phyloP scores from a whole-genome alignment of 2,113 vertebrate species.

The Sardina pilchardus region DNA sequence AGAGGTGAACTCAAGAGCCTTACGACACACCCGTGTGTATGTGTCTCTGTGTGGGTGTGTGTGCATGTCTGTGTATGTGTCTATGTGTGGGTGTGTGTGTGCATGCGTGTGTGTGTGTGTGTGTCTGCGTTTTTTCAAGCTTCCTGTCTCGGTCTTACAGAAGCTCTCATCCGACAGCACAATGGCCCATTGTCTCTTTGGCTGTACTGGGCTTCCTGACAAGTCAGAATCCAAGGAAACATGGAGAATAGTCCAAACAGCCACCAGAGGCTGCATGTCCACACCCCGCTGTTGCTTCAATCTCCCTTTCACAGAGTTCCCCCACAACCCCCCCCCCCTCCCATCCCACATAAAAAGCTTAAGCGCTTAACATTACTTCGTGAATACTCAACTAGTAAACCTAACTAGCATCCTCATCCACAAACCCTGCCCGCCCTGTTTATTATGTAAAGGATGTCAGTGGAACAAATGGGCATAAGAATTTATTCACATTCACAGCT shows the following conservation, averaged over 20 bases:
- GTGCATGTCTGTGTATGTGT: background rate
- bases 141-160: conserved; percentile 47
- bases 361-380: background rate
- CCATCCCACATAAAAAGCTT: background rate
- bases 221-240: conserved; percentile 53
- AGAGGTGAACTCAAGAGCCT: conserved; percentile 24
- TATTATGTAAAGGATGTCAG: background rate
- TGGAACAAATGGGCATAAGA: background rate
- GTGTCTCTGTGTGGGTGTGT: background rate
- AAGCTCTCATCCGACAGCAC: conserved; percentile 45
- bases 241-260: conserved; percentile 33
- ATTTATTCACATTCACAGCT: background rate
- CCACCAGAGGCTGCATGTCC: background rate
- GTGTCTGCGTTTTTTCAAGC: conserved; percentile 21
- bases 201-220: conserved; percentile 57
- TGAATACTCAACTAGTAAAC: background rate
- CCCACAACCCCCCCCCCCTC: too few relatives aligned
- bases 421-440: background rate
- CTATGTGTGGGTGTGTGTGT: background rate
- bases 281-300: background rate
- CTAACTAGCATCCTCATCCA: background rate
- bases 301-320: background rate
- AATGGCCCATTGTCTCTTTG: conserved; percentile 61
- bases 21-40: background rate
- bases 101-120: conserved; percentile 8